Evolutionary conservation across 1,140 invertebrate genomes (phyloP).

Genomic region (Drosophila mauritiana): DNA sequence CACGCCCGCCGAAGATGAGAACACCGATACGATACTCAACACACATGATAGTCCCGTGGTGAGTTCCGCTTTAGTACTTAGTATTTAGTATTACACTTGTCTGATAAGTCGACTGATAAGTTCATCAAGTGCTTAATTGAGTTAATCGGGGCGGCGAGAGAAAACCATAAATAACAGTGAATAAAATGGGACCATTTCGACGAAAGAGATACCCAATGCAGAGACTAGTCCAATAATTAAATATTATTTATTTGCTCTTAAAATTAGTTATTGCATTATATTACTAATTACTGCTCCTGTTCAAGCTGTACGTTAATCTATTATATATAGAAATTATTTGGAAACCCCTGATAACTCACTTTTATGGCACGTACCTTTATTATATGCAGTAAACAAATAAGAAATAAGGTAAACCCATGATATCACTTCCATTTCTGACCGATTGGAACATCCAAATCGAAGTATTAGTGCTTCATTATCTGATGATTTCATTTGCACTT

Average conservation of each 20-base stretch:
- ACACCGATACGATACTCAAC: conserved; percentile 79
- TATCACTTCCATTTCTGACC: background rate
- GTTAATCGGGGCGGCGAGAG: conserved; percentile 55
- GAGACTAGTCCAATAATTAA: background rate
- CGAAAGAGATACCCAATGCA: background rate
- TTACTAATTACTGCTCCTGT: too few species aligned
- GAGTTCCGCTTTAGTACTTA: conserved; percentile 45
- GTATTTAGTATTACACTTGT: conserved; percentile 26
- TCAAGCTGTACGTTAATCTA: too few species aligned
- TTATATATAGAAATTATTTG: too few species aligned
- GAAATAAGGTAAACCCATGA: too few species aligned
- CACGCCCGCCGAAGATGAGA: conserved; percentile 72
- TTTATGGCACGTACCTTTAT: too few species aligned
- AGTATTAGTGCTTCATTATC: background rate
- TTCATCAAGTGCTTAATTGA: conserved; percentile 76
- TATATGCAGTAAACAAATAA: background rate
- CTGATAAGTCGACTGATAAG: conserved; percentile 72
- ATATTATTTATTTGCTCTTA: background rate
- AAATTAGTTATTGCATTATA: too few species aligned
- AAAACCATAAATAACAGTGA: conserved; percentile 55
- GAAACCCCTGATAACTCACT: too few species aligned
- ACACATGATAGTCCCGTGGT: conserved; percentile 77
- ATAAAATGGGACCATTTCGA: conserved; percentile 5
- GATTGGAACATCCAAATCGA: background rate
- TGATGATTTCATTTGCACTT: background rate